These are phyloP conservation scores for Leptinotarsa defecta DNA, from an alignment of 1,140 invertebrate species.

Conservation along the genomic window DNA sequence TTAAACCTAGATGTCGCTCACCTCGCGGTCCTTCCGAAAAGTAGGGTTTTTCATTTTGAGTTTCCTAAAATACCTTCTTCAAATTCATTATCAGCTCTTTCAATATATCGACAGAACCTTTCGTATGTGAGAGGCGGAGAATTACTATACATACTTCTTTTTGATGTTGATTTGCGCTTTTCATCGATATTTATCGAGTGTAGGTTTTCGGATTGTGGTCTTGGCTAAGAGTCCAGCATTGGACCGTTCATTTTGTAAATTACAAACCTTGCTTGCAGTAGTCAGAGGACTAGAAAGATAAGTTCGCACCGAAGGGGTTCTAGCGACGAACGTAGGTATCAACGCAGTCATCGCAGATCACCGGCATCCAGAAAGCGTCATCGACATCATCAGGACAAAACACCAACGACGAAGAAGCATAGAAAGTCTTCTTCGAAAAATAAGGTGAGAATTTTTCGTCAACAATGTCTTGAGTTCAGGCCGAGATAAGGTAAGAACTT, in stretches of 20 bases:
- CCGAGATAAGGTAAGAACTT: not conserved
- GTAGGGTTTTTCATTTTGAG: no score
- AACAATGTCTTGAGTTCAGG: no score
- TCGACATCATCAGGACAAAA: conserved; percentile 54
- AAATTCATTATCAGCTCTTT: no score
- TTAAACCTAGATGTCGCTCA: no score
- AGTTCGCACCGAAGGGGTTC: conserved; percentile 66
- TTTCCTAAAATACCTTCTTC: no score
- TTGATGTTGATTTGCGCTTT: no score
- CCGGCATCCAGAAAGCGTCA: conserved; percentile 62
- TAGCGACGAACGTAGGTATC: conserved; percentile 66
- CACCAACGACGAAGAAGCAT: conserved; percentile 49
- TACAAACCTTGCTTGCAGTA: conserved; percentile 56
- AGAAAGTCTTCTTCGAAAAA: conserved; percentile 50
- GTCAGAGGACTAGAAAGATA: conserved; percentile 64
- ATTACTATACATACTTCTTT: no score
- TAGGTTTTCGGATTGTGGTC: no score
- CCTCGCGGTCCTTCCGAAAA: no score
- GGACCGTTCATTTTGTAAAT: not conserved
- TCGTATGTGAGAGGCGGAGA: no score
- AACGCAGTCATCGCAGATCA: conserved; percentile 65
- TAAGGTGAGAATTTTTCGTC: conserved; percentile 52
- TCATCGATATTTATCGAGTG: no score
- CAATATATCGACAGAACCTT: no score
- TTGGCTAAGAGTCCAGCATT: not conserved